Evolutionary conservation across 2,888 invertebrate genomes (phyloP).

Genomic region (Tuta absoluta): DNA sequence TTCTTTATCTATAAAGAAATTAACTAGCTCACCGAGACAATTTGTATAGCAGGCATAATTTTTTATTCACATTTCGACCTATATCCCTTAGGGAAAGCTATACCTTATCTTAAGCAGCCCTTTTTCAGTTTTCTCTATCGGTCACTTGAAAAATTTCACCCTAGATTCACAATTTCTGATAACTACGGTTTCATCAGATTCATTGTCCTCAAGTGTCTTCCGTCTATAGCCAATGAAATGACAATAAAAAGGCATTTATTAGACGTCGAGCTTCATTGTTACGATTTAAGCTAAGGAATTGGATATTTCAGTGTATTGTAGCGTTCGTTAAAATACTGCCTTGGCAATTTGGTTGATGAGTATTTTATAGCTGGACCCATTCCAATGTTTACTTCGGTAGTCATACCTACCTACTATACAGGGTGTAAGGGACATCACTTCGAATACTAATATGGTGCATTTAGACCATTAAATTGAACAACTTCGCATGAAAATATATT

Average conservation of each 20-base stretch:
- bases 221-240: conserved; percentile 35
- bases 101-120: no score
- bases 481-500: no score
- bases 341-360: background rate
- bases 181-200: background rate
- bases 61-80: no score
- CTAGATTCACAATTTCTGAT: background rate
- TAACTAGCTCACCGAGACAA: no score
- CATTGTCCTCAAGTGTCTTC: conserved; percentile 40
- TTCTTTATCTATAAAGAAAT: no score
- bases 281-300: conserved; percentile 36
- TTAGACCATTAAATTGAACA: no score
- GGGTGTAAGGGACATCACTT: no score
- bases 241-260: conserved; percentile 48
- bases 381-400: background rate
- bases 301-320: conserved; percentile 16
- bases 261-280: conserved; percentile 35
- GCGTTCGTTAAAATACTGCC: conserved; percentile 6
- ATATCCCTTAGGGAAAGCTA: no score
- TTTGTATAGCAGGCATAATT: no score
- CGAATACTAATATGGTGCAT: no score
- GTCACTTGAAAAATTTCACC: no score
- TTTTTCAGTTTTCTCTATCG: no score
- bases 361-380: background rate
- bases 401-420: background rate